phyloP scores from a whole-genome alignment of 2,888 invertebrate species.

The Drosophila tanythrix region DNA sequence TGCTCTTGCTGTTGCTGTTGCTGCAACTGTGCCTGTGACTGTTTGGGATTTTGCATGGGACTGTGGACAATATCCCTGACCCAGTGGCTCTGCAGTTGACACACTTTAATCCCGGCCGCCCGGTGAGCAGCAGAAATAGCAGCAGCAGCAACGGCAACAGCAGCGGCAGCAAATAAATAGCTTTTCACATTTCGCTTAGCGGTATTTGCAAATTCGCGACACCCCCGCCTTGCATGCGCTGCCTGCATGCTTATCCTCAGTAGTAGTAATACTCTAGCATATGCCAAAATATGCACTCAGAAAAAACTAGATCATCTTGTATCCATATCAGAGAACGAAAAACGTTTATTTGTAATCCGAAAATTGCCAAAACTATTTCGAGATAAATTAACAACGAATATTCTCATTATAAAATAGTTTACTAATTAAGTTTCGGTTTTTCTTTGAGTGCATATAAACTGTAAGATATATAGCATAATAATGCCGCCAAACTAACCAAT shows the following conservation, averaged over 20 bases:
- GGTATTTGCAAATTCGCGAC: constrained; percentile 41
- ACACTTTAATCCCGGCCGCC: constrained; percentile 51
- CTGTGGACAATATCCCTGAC: constrained; percentile 67
- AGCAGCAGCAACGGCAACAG: constrained; percentile 7
- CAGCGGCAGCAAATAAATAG: constrained; percentile 74
- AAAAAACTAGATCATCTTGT: background rate
- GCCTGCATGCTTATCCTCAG: constrained; percentile 51
- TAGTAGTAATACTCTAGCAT: constrained; percentile 6
- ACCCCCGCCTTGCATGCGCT: constrained; percentile 18
- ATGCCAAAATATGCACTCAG: constrained; percentile 1
- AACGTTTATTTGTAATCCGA: no score
- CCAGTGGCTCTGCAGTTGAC: constrained; percentile 77
- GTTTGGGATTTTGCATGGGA: constrained; percentile 47
- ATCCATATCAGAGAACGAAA: background rate
- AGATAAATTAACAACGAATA: background rate
- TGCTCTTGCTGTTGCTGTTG: constrained; percentile 17
- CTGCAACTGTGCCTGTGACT: constrained; percentile 24
- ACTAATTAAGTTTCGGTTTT: background rate
- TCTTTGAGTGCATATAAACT: constrained; percentile 4
- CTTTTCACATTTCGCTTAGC: constrained; percentile 78
- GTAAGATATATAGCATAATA: constrained; percentile 15
- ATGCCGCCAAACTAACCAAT: constrained; percentile 44
- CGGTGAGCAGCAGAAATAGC: background rate
- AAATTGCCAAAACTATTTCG: background rate
- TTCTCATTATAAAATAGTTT: background rate